Evolutionary conservation across 2,113 vertebrate species (phyloP), one percentile per base, ranked within the genome.

Genomic region (Catharus bicknelli): DNA sequence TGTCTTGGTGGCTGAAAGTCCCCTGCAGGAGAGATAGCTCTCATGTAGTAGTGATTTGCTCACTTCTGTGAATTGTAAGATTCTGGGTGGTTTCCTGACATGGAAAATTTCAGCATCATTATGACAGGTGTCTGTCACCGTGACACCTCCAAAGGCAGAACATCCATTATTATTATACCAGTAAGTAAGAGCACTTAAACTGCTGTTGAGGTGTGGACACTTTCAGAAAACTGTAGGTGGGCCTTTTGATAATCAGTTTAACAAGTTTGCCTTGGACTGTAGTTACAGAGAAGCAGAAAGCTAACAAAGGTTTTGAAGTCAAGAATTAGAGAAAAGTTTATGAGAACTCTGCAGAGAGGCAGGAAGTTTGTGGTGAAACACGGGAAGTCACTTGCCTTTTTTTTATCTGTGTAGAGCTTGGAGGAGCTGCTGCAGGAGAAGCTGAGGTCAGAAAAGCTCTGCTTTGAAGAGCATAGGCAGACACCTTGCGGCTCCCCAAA

Each of bases 301-400:
- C 15, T 72, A n/a, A 8, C 6, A 43, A 66, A 79, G 9, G 34
- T 29, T 90, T 83, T 53, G 53, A 64, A 94, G 70, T 21, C 26
- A 85, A 83, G 38, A 75, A 29, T 20, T 53, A 36, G 36, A 62
- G 40, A 61, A 51, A 62, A 30, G 48, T n/a, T 94, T 53, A 68
- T 78, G 59, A 90, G 68, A 68, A 54, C 26, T 58, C 83, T 10
- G 7, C 38, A 90, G 30, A 88, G 64, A 80, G 68, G 61, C 94
- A 92, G 93, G 95, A 96, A 96, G n/a, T 7, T 83, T 93, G 90
- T 83, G 95, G 93, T 83, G 50, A 69, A 93, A 90, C 66, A 26
- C 74, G 79, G 95, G 94, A 96, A 87, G 26, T 23, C 62, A 11
- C 53, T 82, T 74, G 51, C 36, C 36, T 59, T 74, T 54, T 54